Conservation (phyloP, 1,140 invertebrate genomes). For the Thalassaphorura encarpata region DNA sequence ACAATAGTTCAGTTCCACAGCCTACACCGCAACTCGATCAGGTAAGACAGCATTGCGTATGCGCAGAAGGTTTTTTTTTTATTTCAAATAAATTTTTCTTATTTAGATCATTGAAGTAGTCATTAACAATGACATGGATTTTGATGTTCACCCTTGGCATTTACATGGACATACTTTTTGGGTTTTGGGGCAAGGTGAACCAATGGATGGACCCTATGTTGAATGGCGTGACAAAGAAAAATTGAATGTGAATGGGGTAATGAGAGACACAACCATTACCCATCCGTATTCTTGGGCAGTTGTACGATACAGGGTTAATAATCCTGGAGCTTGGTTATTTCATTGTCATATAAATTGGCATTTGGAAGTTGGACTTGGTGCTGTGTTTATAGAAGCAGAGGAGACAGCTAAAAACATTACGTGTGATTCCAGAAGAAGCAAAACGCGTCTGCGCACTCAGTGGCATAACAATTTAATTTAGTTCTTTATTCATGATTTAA, state of each 20-base stretch:
- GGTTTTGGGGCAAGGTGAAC: background rate
- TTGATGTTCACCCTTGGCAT: background rate
- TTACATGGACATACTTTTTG: slow-evolving; percentile 6
- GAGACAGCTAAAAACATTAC: background rate
- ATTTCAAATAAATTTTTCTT: background rate
- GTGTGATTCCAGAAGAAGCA: background rate
- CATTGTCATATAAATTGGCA: slow-evolving; percentile 10
- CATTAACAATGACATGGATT: background rate
- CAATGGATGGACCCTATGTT: background rate
- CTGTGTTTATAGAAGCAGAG: background rate
- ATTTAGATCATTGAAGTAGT: background rate
- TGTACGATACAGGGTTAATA: background rate
- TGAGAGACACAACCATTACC: background rate
- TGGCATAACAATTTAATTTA: background rate
- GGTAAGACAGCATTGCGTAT: too few relatives aligned
- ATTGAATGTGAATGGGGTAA: background rate
- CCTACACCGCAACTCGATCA: too few relatives aligned
- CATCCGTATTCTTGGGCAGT: background rate
- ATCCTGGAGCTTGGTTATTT: slow-evolving; percentile 10
- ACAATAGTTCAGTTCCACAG: background rate
- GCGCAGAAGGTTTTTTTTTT: too few relatives aligned
- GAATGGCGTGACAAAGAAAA: background rate
- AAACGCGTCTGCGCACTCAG: background rate
- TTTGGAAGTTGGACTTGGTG: background rate
- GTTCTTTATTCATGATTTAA: too few relatives aligned